These are phyloP conservation scores for Scaptomyza hsui DNA, from an alignment of 1,140 invertebrate genomes.

Conservation along the genomic window DNA sequence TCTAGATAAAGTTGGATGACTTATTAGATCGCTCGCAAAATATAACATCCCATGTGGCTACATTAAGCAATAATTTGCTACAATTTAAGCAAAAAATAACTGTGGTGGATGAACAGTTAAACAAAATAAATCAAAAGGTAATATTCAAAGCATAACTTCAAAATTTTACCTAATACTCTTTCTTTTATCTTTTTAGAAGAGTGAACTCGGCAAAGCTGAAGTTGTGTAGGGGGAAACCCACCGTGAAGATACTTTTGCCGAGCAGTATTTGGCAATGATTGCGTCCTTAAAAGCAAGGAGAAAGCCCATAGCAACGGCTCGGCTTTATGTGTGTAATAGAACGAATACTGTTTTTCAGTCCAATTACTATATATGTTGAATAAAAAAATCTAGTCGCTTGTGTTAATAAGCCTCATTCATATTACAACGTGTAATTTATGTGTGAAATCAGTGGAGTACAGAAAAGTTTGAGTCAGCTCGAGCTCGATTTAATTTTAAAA, in stretches of 20 bases:
- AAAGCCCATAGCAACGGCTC: slow-evolving; percentile 1
- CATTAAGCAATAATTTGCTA: slow-evolving; percentile 72
- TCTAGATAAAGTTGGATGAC: slow-evolving; percentile 72
- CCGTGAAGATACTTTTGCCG: background rate
- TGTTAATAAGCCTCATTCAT: background rate
- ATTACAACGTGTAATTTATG: background rate
- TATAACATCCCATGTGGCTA: slow-evolving; percentile 74
- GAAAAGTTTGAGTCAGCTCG: background rate
- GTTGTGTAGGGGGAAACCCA: background rate
- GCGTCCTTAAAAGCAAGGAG: background rate
- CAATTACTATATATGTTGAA: slow-evolving; percentile 1
- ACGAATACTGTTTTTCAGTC: slow-evolving; percentile 1
- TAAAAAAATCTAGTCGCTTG: slow-evolving; percentile 1
- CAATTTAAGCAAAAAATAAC: slow-evolving; percentile 71
- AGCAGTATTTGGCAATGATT: background rate
- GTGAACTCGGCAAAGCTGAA: background rate
- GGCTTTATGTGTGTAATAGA: background rate
- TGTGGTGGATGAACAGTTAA: slow-evolving; percentile 54
- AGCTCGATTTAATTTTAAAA: background rate
- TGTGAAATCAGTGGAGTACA: background rate
- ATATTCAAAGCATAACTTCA: background rate
- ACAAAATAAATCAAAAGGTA: slow-evolving; percentile 70
- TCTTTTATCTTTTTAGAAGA: background rate
- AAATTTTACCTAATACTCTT: no score
- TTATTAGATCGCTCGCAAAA: slow-evolving; percentile 73